These are phyloP conservation scores for Galaxias olidus DNA, from an alignment of 2,797 vertebrate species.

Conservation along the genomic window DNA sequence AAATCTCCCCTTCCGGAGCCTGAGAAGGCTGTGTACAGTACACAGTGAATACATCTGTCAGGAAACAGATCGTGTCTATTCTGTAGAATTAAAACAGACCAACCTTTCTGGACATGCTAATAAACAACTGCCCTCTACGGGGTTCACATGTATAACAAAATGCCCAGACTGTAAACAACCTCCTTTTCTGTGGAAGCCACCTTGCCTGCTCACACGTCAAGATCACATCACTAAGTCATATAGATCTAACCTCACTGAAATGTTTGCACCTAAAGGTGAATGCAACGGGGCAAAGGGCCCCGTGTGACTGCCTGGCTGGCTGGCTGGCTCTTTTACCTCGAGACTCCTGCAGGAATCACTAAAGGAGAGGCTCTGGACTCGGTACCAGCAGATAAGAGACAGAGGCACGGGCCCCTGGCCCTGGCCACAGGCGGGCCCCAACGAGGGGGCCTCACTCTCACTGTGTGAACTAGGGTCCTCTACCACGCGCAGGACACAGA, in stretches of 20 bases:
- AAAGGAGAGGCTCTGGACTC: constrained; percentile 86
- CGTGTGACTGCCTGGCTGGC: constrained; percentile 60
- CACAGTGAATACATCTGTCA: not conserved
- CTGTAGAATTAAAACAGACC: not conserved
- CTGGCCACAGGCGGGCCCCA: constrained; percentile 82
- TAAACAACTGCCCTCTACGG: constrained; percentile 22
- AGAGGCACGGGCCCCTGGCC: constrained; percentile 76
- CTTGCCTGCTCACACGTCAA: not conserved
- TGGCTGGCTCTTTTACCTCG: constrained; percentile 82
- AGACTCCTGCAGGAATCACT: constrained; percentile 84
- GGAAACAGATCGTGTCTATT: not conserved
- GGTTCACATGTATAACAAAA: not conserved
- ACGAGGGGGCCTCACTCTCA: constrained; percentile 77
- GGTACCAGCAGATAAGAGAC: constrained; percentile 86
- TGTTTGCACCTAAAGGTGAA: not conserved
- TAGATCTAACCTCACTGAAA: not conserved
- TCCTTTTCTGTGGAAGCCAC: not conserved
- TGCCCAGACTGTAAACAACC: not conserved
- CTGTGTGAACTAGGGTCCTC: constrained; percentile 83
- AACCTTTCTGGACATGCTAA: constrained; percentile 1
- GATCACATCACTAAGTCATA: not conserved
- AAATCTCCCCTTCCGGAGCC: constrained; percentile 1
- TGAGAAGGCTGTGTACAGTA: not conserved
- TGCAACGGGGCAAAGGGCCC: constrained; percentile 34
- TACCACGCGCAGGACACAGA: constrained; percentile 73